Evolutionary conservation across 2,113 vertebrate genomes (phyloP), one percentile per base, ranked within the genome.

Genomic region (Colistium nudipinnis): DNA sequence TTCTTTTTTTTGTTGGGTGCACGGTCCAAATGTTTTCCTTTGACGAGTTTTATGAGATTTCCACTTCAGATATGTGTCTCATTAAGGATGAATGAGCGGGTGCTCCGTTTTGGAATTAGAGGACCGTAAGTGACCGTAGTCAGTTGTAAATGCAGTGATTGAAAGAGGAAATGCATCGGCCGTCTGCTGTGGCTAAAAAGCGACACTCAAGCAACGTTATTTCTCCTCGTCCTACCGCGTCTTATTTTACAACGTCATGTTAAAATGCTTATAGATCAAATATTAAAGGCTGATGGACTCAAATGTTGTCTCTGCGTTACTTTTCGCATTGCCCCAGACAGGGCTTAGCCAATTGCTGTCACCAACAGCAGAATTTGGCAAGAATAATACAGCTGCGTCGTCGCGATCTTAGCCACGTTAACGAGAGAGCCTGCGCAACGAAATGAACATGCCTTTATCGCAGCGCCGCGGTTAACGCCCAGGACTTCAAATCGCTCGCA

Each of bases 31-130:
- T 69, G 30, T 78, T 70, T 86, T 88, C 66, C 70, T 80, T 72
- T 56, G 62, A n/a, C 66, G 64, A n/a, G 41, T 77, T 88, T 84
- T 80, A 80, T 78, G 85, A 76, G 67, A 70, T 79, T 83, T 82
- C 70, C 71, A 65, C 62, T n/a, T 24, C 49, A 69, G 79, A 83
- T 81, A 76, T 84, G 72, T 82, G 72, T 61, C n/a, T n/a, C 76
- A 86, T 85, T 82, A 81, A 60, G 62, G 59, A 65, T 67, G 81
- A 84, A 76, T 71, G 44, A 78, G 64, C 54, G 66, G 43, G 43
- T 80, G 20, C 44, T 70, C 41, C 73, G 36, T 79, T 78, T 76
- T 56, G 72, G 72, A 86, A 87, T 88, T 78, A 75, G 53, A 68
- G 55, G 74, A 75, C 64, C 47, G 57, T 31, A 51, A 70, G 69